These are phyloP conservation scores for Scaptomyza hsui DNA, from an alignment of 1,140 invertebrate genomes.

Conservation along the genomic window DNA sequence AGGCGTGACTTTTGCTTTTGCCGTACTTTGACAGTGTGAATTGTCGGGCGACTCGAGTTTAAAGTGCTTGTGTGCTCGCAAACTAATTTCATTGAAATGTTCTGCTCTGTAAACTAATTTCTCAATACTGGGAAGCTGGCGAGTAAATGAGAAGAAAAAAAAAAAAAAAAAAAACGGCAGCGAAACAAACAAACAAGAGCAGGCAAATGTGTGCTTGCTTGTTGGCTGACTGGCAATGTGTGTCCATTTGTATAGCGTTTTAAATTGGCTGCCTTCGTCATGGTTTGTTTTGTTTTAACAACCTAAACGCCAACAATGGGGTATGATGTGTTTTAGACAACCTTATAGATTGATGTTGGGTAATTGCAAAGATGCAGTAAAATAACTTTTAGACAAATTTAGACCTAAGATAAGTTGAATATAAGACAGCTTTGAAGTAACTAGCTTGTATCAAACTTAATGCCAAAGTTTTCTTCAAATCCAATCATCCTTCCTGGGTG, in stretches of 20 bases:
- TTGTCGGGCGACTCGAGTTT: not conserved
- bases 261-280: constrained; percentile 47
- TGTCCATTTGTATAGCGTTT: constrained; percentile 59
- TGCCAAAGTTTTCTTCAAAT: too few species aligned
- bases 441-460: too few species aligned
- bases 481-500: not conserved
- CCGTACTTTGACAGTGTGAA: not conserved
- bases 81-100: constrained; percentile 71
- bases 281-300: constrained; percentile 45
- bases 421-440: too few species aligned
- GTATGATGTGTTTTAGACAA: not conserved
- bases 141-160: constrained; percentile 25
- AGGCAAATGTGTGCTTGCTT: constrained; percentile 13
- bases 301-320: too few species aligned
- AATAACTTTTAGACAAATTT: too few species aligned
- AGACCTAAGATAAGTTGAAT: too few species aligned
- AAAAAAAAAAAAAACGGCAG: not conserved
- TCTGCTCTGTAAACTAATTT: constrained; percentile 58
- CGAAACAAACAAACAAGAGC: constrained; percentile 38
- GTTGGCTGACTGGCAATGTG: constrained; percentile 18
- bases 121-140: constrained; percentile 35
- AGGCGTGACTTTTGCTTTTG: constrained; percentile 25
- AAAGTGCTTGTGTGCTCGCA: constrained; percentile 1
- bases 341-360: too few species aligned
- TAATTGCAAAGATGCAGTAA: too few species aligned